Evolutionary conservation across 2,888 invertebrate species (phyloP).

Genomic region (Lepidocyrtoides sp.): DNA sequence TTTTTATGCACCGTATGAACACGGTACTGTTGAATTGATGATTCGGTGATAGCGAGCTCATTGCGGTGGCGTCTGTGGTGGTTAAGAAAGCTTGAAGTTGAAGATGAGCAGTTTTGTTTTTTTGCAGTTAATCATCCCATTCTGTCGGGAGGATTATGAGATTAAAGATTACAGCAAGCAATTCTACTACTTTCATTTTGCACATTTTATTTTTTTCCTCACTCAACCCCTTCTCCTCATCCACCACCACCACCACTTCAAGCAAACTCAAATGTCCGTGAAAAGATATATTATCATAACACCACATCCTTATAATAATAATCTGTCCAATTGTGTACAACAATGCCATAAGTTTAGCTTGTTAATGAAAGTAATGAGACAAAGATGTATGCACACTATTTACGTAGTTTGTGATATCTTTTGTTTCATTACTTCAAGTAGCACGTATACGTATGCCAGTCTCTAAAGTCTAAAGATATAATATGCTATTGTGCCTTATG

Average conservation of each 20-base stretch:
- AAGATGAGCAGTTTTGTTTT: constrained; percentile 27
- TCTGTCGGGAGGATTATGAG: constrained; percentile 25
- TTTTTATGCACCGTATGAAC: not conserved
- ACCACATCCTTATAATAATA: not conserved
- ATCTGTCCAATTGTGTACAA: constrained; percentile 18
- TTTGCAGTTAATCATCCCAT: constrained; percentile 41
- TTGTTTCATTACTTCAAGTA: not conserved
- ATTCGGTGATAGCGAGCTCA: not conserved
- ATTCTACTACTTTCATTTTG: constrained; percentile 38
- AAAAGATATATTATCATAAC: constrained; percentile 16
- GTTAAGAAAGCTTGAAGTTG: constrained; percentile 38
- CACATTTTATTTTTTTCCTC: not conserved
- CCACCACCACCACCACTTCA: too few species aligned
- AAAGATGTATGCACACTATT: not conserved
- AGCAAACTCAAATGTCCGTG: constrained; percentile 6
- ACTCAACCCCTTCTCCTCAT: not conserved
- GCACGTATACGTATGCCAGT: not conserved
- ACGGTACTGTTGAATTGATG: not conserved
- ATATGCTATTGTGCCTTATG: constrained; percentile 29
- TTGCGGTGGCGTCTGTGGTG: constrained; percentile 37
- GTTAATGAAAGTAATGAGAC: not conserved
- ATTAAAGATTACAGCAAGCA: constrained; percentile 34
- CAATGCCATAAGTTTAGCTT: not conserved
- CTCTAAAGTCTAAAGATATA: too few species aligned
- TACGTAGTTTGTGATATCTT: not conserved